Conservation (phyloP, 2,888 invertebrate species). For the Plutella xylostella region DNA sequence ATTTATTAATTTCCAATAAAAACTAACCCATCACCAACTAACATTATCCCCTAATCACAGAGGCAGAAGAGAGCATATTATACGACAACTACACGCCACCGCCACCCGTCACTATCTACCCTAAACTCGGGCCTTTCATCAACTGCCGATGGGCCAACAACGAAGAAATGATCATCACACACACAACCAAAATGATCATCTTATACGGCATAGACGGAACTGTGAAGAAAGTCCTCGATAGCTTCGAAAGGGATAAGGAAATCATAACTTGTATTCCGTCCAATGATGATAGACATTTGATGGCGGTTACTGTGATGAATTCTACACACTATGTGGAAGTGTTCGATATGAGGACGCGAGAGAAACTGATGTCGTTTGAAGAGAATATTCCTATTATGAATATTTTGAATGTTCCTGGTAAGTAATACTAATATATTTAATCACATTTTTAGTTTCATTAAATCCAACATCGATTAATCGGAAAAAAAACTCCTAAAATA, state of each 20-base stretch:
- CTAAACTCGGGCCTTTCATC: constrained; percentile 37
- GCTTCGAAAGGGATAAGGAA: constrained; percentile 35
- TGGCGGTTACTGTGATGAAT: constrained; percentile 31
- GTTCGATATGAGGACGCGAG: constrained; percentile 38
- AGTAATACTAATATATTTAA: too few species aligned
- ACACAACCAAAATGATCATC: constrained; percentile 45
- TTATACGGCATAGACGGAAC: constrained; percentile 40
- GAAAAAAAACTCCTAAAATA: too few species aligned
- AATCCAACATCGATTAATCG: too few species aligned
- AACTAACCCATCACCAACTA: too few species aligned
- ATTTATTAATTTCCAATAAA: too few species aligned
- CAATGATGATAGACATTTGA: constrained; percentile 41
- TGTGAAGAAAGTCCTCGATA: constrained; percentile 32
- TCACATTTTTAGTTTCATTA: too few species aligned
- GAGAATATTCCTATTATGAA: constrained; percentile 41
- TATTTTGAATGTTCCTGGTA: constrained; percentile 48
- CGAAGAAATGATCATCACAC: constrained; percentile 42
- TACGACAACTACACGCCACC: constrained; percentile 43
- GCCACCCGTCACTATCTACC: constrained; percentile 34
- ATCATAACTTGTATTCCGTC: constrained; percentile 44
- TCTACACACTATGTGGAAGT: constrained; percentile 34
- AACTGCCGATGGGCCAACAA: constrained; percentile 52
- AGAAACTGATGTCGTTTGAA: constrained; percentile 36
- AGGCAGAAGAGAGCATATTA: constrained; percentile 39
- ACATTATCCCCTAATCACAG: constrained; percentile 23